phyloP scores from a whole-genome alignment of 2,888 invertebrate genomes.

The Ectropis crepuscularia region DNA sequence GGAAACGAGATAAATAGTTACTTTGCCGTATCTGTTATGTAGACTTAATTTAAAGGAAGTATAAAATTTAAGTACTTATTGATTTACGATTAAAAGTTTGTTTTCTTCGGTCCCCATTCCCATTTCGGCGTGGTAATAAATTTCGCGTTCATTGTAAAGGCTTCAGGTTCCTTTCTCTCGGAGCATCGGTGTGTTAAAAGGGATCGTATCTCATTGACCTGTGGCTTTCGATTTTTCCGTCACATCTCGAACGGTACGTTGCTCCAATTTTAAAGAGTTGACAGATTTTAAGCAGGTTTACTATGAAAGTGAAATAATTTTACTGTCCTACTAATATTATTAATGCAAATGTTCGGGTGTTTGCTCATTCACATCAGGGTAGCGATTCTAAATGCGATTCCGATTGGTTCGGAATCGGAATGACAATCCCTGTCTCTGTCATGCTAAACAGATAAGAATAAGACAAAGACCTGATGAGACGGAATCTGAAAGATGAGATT shows the following conservation, averaged over 20 bases:
- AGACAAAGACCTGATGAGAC: no score
- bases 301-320: no score
- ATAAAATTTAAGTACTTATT: constrained; percentile 49
- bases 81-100: constrained; percentile 53
- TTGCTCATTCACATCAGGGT: no score
- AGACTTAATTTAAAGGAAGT: constrained; percentile 42
- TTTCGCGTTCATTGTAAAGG: constrained; percentile 50
- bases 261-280: constrained; percentile 50
- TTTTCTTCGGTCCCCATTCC: constrained; percentile 50
- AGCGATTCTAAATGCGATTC: no score
- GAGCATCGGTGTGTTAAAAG: constrained; percentile 53
- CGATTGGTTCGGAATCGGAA: no score
- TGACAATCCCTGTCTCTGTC: no score
- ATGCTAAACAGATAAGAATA: no score
- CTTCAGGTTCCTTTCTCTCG: constrained; percentile 61
- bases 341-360: no score
- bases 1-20: not conserved
- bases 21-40: constrained; percentile 2
- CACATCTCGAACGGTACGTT: constrained; percentile 59
- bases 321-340: no score
- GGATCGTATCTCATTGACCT: constrained; percentile 63
- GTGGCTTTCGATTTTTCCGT: constrained; percentile 55
- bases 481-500: no score
- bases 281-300: not conserved
- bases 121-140: constrained; percentile 54